A percentile compares a stretch with the other conserved stretches of the same genome.
These are phyloP conservation scores for Anguilla obscura DNA, from an alignment of 2,797 vertebrate genomes.

Conservation along the genomic window DNA sequence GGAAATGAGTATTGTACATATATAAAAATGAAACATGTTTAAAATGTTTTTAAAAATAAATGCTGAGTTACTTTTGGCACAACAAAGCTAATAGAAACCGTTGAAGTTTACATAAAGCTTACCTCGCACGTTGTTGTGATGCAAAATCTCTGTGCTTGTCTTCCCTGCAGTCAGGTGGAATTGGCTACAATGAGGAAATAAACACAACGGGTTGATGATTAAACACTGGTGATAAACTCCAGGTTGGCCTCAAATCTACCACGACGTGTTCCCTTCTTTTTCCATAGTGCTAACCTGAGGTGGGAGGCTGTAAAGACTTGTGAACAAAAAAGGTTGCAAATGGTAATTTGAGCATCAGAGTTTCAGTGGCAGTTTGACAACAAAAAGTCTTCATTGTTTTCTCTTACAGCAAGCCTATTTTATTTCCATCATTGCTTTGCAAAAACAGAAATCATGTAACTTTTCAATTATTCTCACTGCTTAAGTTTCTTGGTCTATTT, in stretches of 20 bases:
- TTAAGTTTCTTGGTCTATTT: background rate
- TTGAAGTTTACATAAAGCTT: background rate
- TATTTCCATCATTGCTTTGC: background rate
- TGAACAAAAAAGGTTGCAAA: slow-evolving; percentile 2
- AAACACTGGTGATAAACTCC: background rate
- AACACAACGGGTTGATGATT: background rate
- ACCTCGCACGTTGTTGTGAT: background rate
- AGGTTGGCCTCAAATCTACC: background rate
- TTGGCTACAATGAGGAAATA: background rate
- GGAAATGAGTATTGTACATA: background rate
- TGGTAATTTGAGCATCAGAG: background rate
- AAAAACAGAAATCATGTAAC: background rate
- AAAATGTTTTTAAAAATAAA: background rate
- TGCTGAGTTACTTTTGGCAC: background rate
- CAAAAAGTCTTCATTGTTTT: background rate
- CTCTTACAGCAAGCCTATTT: background rate
- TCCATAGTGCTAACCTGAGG: background rate
- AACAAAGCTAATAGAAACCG: background rate
- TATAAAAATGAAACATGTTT: background rate
- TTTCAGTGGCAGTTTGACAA: background rate
- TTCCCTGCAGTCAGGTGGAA: background rate
- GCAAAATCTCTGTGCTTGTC: background rate
- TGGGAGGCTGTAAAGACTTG: background rate
- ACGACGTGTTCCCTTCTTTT: background rate
- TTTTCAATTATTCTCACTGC: background rate